Evolutionary conservation across 1,140 invertebrate species (phyloP).

Genomic region (Delia radicum): DNA sequence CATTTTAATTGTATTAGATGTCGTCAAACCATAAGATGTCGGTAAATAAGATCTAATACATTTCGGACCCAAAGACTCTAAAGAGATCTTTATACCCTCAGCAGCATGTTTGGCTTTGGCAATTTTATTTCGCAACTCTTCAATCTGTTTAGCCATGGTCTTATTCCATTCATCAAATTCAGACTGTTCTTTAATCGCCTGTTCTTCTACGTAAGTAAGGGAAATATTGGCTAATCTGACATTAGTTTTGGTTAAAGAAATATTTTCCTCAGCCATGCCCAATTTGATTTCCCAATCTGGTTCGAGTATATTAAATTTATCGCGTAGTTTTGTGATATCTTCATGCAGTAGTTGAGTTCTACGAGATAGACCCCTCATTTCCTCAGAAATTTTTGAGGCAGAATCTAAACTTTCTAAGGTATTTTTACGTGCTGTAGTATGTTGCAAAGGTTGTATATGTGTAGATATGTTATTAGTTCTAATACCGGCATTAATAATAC

Average conservation of each 20-base stretch:
- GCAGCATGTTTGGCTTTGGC: constrained; percentile 77
- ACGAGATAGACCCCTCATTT: constrained; percentile 59
- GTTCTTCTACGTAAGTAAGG: constrained; percentile 58
- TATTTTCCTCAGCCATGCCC: constrained; percentile 53
- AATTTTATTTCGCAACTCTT: constrained; percentile 72
- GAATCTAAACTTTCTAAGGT: constrained; percentile 56
- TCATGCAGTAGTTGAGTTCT: constrained; percentile 58
- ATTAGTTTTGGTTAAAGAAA: constrained; percentile 48
- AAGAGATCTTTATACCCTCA: constrained; percentile 76
- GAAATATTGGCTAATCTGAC: constrained; percentile 57
- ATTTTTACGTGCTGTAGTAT: constrained; percentile 37
- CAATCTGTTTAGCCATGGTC: constrained; percentile 63
- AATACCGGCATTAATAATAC: constrained; percentile 59
- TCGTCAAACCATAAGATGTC: constrained; percentile 64
- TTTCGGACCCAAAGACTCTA: constrained; percentile 65
- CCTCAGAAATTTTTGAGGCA: constrained; percentile 56
- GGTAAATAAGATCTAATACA: constrained; percentile 76
- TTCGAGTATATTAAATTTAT: constrained; percentile 60
- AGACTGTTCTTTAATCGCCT: constrained; percentile 58
- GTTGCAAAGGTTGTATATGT: constrained; percentile 37
- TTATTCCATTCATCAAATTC: constrained; percentile 65
- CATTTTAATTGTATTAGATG: constrained; percentile 70
- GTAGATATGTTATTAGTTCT: constrained; percentile 60
- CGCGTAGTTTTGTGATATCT: constrained; percentile 58
- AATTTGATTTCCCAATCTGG: constrained; percentile 62